Percentiles rank a stretch among this genome's conserved stretches.
Evolutionary conservation across 2,888 invertebrate genomes (phyloP).

Genomic region (Protonemura montana): DNA sequence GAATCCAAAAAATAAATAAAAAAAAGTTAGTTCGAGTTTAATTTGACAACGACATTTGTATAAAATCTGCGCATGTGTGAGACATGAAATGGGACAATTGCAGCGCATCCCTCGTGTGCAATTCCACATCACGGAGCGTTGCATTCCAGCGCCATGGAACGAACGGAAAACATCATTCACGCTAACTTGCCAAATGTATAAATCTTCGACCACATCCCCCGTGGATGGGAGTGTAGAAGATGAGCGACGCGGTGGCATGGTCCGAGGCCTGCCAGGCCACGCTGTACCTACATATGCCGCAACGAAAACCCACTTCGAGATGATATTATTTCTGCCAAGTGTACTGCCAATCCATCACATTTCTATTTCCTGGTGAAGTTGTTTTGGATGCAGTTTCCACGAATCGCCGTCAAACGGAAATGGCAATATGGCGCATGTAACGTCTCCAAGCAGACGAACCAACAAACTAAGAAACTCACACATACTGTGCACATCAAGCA

Average conservation of each 20-base stretch:
- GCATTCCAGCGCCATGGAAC: background rate
- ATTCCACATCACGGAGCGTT: background rate
- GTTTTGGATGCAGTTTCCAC: conserved; percentile 18
- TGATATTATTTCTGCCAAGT: background rate
- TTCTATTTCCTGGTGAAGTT: conserved; percentile 13
- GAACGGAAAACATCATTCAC: conserved; percentile 7
- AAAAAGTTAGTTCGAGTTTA: background rate
- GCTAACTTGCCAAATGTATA: conserved; percentile 12
- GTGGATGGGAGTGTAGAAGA: background rate
- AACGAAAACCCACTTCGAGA: background rate
- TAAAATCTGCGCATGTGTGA: background rate
- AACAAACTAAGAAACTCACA: background rate
- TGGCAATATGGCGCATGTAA: conserved; percentile 21
- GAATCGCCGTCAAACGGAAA: conserved; percentile 18
- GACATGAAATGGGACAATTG: background rate
- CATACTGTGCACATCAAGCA: background rate
- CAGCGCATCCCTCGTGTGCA: background rate
- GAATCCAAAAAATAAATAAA: background rate
- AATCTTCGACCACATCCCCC: background rate
- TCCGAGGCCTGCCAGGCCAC: background rate
- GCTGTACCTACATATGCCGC: background rate
- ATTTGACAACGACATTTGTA: background rate
- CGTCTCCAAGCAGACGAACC: background rate
- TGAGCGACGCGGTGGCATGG: background rate
- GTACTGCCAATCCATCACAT: conserved; percentile 12